A percentile compares a stretch with the other conserved stretches of the same genome.
Conservation (phyloP, 2,113 vertebrate genomes). For the Bos taurus region ARS-UCD2.0 NC_037329.1:24853001-24853500, state of each 20-base stretch:
- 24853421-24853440: not conserved
- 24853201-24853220: not conserved
- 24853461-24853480: not conserved
- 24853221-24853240: not conserved
- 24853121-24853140: constrained; percentile 29
- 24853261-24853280: not conserved
- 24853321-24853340: not conserved
- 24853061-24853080: not conserved
- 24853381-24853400: not conserved
- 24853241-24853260: not conserved
- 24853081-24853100: constrained; percentile 27
- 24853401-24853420: not conserved
- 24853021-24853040: constrained; percentile 57
- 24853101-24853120: not conserved
- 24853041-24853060: constrained; percentile 55
- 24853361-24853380: not conserved
- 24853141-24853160: constrained; percentile 24
- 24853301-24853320: not conserved
- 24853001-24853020: constrained; percentile 38
- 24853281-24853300: not conserved
- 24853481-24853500: not conserved
- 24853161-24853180: not conserved
- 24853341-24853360: not conserved
- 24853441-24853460: not conserved
- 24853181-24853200: not conserved